phyloP scores from a whole-genome alignment of 2,888 invertebrate species.

The Leucozona laternaria region DNA sequence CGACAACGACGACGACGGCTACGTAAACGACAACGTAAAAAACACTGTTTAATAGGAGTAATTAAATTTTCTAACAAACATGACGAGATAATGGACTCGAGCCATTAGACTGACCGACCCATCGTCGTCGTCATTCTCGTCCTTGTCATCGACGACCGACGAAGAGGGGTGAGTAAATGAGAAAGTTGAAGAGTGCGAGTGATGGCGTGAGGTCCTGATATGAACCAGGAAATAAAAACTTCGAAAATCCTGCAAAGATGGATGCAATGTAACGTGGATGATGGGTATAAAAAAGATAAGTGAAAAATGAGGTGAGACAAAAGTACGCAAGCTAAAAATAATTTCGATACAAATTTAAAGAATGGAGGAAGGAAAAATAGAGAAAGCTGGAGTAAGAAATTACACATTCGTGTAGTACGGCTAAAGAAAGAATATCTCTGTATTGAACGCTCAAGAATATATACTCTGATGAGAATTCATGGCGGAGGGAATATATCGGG shows the following conservation, averaged over 20 bases:
- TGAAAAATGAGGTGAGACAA: not conserved
- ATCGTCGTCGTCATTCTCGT: slow-evolving; percentile 13
- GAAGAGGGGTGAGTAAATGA: slow-evolving; percentile 65
- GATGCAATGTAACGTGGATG: slow-evolving; percentile 13
- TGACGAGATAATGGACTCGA: slow-evolving; percentile 83
- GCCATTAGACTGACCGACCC: slow-evolving; percentile 80
- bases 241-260: not conserved
- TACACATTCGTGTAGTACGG: no score
- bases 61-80: slow-evolving; percentile 83
- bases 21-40: slow-evolving; percentile 64
- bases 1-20: slow-evolving; percentile 48
- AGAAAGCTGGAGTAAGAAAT: no score
- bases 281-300: not conserved
- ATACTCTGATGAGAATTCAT: no score
- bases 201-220: slow-evolving; percentile 16
- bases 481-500: no score
- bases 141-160: not conserved
- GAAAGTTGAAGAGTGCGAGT: slow-evolving; percentile 49
- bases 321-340: no score
- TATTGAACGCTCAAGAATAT: no score
- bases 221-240: slow-evolving; percentile 1
- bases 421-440: no score
- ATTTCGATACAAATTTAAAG: no score
- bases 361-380: no score
- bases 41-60: slow-evolving; percentile 81